Conservation (phyloP, 2,888 invertebrate species). For the Neuroscelio doddi region DNA sequence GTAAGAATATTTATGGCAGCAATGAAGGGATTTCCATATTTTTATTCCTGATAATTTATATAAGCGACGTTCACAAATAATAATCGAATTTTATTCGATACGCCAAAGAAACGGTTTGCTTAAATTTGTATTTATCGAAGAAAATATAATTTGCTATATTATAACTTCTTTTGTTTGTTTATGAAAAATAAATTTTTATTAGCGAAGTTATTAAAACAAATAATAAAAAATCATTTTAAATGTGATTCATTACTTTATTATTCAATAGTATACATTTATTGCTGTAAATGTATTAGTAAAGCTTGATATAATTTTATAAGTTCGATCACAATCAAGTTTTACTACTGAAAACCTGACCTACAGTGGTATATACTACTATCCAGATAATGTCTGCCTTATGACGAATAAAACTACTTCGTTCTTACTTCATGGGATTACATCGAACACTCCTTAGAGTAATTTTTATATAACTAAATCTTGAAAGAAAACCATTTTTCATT, state of each 20-base stretch:
- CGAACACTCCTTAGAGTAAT: too few species aligned
- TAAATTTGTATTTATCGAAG: background rate
- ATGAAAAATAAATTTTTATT: too few species aligned
- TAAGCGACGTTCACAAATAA: background rate
- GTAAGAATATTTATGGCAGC: conserved; percentile 37
- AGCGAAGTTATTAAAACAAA: too few species aligned
- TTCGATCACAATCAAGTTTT: background rate
- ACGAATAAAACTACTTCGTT: conserved; percentile 3
- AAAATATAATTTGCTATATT: background rate
- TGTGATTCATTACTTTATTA: background rate
- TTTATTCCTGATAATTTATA: too few species aligned
- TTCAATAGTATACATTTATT: background rate
- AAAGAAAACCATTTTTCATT: too few species aligned
- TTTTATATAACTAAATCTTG: too few species aligned
- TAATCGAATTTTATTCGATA: background rate
- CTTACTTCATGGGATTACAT: background rate
- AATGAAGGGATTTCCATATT: conserved; percentile 37
- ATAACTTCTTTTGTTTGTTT: too few species aligned
- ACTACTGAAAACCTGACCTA: background rate
- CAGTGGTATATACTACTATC: background rate
- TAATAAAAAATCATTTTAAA: too few species aligned
- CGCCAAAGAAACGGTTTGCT: too few species aligned
- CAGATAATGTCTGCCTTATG: background rate
- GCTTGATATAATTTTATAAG: background rate
- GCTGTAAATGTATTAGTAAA: too few species aligned